Evolutionary conservation across 1,140 invertebrate species (phyloP), one percentile per base, ranked within the genome.

Genomic region (Heliothis subflexa): DNA sequence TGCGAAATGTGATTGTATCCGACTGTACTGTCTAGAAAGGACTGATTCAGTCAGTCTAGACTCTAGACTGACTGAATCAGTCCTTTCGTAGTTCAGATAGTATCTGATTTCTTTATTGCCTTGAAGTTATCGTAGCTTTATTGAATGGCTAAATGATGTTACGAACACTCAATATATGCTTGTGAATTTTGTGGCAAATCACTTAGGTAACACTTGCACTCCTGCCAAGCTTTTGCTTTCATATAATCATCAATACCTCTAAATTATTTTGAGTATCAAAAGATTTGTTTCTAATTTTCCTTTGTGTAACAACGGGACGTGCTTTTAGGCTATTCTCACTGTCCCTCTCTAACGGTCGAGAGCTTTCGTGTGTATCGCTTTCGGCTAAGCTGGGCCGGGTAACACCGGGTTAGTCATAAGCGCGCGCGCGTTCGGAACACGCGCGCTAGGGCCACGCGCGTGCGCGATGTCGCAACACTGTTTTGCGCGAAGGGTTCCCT

Each of bases 371-470:
- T 82, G 78, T 79, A 88, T 61, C 78, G 88, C 88, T 91, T 89
- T 87, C 78, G 85, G 85, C 68, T 73, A 77, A 66, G 85, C 82
- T 85, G 85, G 77, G 73, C n/a, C 40, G 62, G 40, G 18, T 49
- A 52, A 52, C 47, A 49, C 80, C 74, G 72, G 80, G 81, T 92
- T 91, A 93, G 92, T 94, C 83, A 88, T 78, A 85, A 79, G 82
- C 86, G 85, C 92, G 91, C 91, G 82, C 87, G 91, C 87, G 91
- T 89, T 89, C 86, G 72, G 79, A 72, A 52, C 83, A 86, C 90
- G 88, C 91, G 91, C 86, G 83, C 82, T 5, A 16, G 61, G 49
- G 50, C 52, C 54, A 72, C 57, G 25, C 68, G 50, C 45, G 28
- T 73, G 52, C 80, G 61, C 80, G 52, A 75, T 81, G 80, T 75